Evolutionary conservation across 2,797 vertebrate species (phyloP), one percentile per base, ranked within the genome.

Genomic region (Sebastiscus albofasciatus): DNA sequence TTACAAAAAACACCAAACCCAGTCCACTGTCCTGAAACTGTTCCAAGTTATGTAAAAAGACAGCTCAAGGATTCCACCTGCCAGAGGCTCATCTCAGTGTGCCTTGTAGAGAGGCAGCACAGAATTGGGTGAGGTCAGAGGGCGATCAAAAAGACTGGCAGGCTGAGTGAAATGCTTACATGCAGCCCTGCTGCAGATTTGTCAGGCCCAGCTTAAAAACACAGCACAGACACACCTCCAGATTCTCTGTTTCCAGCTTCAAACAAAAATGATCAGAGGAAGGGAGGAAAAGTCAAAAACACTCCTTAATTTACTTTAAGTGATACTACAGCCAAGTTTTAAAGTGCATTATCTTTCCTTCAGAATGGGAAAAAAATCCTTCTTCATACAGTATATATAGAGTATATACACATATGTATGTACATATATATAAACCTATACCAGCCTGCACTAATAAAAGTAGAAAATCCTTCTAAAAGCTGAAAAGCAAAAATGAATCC

Each of bases 51-150:
- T 70, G 95, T 97, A 94, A 96, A 97, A 95, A 95, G 96, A 96
- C 92, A 94, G 91, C 90, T 94, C 92, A 95, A 87, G 95, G 94
- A 96, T 93, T 92, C 90, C 92, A 94, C 95, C 95, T 96, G 96
- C 95, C 95, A 94, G 96, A 96, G 95, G 96, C 94, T 96, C 97
- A 98, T 98, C 95, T 97, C 96, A 91, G 94, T 95, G 95, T 92
- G 94, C 94, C 94, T 72, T 85, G 89, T 89, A 54, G 91, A 86
- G 78, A 86, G 93, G 92, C 93, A 84, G 93, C 85, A 91, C 93
- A 78, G 77, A 85, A 83, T 55, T 24, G 54, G 84, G 76, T 36
- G 81, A 87, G 75, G 69, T 76, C 33, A 12, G 42, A 80, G 86
- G 67, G 78, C 34, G 22, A 77, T 73, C 90, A 91, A 90, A 94